phyloP scores from a whole-genome alignment of 2,888 invertebrate species.

The Xestia ashworthii region DNA sequence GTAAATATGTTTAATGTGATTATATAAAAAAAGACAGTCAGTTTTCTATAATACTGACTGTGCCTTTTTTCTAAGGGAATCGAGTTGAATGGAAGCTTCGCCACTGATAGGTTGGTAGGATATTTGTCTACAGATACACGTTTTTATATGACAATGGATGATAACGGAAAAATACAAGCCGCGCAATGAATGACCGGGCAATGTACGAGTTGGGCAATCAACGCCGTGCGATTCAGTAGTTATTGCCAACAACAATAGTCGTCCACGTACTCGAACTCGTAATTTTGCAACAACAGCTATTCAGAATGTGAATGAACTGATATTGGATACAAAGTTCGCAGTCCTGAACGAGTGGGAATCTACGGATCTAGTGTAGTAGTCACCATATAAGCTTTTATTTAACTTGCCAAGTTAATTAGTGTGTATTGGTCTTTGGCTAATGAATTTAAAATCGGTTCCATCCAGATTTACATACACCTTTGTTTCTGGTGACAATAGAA shows the following conservation, averaged over 20 bases:
- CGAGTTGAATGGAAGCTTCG: too few species aligned
- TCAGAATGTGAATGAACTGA: slow-evolving; percentile 9
- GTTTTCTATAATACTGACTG: too few species aligned
- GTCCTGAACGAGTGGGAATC: neutral
- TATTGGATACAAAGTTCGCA: slow-evolving; percentile 20
- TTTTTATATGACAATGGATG: neutral
- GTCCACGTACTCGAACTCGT: neutral
- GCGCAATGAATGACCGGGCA: neutral
- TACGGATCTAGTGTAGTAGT: neutral
- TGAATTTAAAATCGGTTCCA: neutral
- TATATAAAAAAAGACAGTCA: too few species aligned
- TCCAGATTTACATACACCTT: neutral
- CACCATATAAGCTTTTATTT: neutral
- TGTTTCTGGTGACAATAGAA: neutral
- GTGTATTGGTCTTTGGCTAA: neutral
- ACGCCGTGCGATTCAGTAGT: neutral
- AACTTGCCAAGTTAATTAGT: neutral
- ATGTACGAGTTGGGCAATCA: slow-evolving; percentile 16
- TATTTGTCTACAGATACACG: slow-evolving; percentile 6
- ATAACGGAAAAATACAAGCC: slow-evolving; percentile 2
- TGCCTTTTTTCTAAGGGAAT: too few species aligned
- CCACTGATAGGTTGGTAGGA: too few species aligned
- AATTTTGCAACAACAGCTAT: slow-evolving; percentile 14
- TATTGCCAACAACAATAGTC: slow-evolving; percentile 21
- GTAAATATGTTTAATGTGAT: too few species aligned